Percentiles rank a stretch among this genome's conserved stretches.
These are phyloP conservation scores for Motacilla alba DNA, from an alignment of 2,113 vertebrate genomes.

Conservation along the genomic window DNA sequence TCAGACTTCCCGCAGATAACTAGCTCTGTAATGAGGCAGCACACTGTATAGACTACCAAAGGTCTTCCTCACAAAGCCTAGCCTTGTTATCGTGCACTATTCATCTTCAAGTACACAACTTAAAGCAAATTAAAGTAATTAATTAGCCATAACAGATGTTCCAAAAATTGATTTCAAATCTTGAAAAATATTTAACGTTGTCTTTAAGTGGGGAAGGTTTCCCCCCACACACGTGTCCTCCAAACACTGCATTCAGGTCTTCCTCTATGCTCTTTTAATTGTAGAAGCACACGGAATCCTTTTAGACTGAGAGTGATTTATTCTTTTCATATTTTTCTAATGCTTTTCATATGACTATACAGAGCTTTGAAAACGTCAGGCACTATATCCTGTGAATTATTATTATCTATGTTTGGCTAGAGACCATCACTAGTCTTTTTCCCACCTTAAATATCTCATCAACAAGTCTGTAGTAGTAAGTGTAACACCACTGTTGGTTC, in stretches of 20 bases:
- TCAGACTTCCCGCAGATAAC: conserved; percentile 82
- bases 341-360: conserved; percentile 7
- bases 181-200: conserved; percentile 65
- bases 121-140: conserved; percentile 78
- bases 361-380: conserved; percentile 8
- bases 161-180: conserved; percentile 74
- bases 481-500: not conserved
- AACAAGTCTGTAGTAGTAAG: not conserved
- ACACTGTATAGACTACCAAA: conserved; percentile 76
- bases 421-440: not conserved
- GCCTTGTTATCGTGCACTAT: conserved; percentile 70
- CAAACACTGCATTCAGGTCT: not conserved
- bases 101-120: conserved; percentile 74
- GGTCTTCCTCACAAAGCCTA: conserved; percentile 74
- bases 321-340: not conserved
- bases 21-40: conserved; percentile 83
- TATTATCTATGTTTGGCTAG: not conserved
- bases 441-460: not conserved
- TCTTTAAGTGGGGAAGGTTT: conserved; percentile 39
- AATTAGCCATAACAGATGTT: conserved; percentile 75
- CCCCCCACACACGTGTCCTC: not conserved
- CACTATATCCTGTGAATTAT: not conserved
- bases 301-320: not conserved
- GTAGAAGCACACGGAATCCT: conserved; percentile 25
- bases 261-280: conserved; percentile 34